phyloP scores from a whole-genome alignment of 2,113 vertebrate genomes.

The Dermatemys mawii region DNA sequence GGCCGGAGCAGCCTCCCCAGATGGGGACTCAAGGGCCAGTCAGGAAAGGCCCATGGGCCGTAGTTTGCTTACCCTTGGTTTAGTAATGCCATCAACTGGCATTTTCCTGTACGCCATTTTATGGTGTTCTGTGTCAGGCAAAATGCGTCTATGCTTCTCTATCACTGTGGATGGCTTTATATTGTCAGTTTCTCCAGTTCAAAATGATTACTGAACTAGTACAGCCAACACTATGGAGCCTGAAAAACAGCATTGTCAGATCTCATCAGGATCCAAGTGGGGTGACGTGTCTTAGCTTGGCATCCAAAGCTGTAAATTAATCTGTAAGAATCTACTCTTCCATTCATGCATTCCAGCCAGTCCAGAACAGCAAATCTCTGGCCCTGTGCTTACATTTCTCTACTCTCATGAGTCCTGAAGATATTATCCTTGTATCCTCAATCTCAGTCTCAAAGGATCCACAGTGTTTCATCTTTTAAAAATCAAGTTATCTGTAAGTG shows the following conservation, averaged over 20 bases:
- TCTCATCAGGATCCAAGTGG: background rate
- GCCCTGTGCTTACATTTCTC: background rate
- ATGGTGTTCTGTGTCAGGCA: background rate
- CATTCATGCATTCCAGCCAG: background rate
- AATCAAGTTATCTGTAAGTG: background rate
- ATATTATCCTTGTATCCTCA: background rate
- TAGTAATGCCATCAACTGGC: too few species aligned
- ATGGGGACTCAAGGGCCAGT: too few species aligned
- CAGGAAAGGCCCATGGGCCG: too few species aligned
- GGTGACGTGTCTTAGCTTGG: background rate
- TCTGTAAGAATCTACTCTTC: background rate
- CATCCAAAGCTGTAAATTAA: background rate
- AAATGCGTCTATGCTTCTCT: background rate
- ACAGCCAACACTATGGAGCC: background rate
- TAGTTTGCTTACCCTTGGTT: too few species aligned
- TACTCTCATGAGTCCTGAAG: background rate
- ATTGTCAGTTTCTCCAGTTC: background rate
- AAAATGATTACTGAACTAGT: background rate
- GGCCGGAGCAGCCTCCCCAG: too few species aligned
- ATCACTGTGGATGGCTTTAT: background rate
- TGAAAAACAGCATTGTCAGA: background rate
- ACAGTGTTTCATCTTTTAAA: background rate
- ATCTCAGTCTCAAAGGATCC: background rate
- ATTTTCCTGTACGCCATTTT: too few species aligned
- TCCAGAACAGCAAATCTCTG: background rate